A percentile compares a stretch with the other conserved stretches of the same genome.
Evolutionary conservation across 1,140 invertebrate genomes (phyloP).

Genomic region (Heliconius nattereri): DNA sequence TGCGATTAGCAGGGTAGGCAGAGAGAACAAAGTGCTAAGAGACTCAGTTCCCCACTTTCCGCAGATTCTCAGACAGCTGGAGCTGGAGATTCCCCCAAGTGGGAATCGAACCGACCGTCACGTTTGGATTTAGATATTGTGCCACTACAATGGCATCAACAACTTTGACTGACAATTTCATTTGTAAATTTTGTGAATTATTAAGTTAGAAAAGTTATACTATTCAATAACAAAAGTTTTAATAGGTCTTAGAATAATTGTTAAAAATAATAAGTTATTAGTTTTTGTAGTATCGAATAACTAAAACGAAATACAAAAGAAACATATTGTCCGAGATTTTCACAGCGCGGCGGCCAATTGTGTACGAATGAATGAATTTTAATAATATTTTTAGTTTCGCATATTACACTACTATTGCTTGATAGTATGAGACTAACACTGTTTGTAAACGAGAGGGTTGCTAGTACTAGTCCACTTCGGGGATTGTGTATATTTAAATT

Average conservation of each 20-base stretch:
- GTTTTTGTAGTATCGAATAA: background rate
- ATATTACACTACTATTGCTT: background rate
- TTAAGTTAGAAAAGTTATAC: background rate
- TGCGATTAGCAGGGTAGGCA: no score
- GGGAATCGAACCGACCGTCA: no score
- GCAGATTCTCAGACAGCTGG: no score
- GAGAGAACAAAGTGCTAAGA: no score
- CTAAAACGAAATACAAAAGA: background rate
- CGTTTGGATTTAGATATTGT: no score
- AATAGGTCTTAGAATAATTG: background rate
- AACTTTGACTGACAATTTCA: no score
- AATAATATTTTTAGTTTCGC: conserved; percentile 5
- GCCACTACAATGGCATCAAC: no score
- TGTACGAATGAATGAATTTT: background rate
- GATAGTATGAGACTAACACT: background rate
- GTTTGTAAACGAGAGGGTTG: background rate
- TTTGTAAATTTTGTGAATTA: no score
- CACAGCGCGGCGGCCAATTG: conserved; percentile 1
- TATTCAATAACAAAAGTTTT: background rate
- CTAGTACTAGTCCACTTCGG: no score
- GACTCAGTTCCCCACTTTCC: no score
- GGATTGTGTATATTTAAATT: no score
- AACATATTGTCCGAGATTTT: background rate
- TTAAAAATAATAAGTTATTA: background rate
- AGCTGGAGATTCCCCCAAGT: no score